These are phyloP conservation scores for Brachionus paranguensis DNA, from an alignment of 1,140 invertebrate genomes.

Conservation along the genomic window DNA sequence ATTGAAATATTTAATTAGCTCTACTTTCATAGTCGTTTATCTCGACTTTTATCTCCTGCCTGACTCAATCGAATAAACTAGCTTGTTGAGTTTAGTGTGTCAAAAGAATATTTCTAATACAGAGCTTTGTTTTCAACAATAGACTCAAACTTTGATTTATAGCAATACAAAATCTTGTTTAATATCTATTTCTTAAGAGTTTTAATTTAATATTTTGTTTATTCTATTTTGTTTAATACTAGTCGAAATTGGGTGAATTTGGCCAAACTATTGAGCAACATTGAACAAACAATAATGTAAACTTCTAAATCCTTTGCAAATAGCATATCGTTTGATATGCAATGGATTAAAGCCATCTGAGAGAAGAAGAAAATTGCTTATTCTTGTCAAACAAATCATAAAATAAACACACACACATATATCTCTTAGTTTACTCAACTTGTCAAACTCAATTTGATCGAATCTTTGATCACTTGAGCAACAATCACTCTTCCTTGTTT, in stretches of 20 bases:
- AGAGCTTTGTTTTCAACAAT: background rate
- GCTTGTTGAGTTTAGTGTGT: background rate
- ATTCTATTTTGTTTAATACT: background rate
- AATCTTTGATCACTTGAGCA: conserved; percentile 1
- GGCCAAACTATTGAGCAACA: background rate
- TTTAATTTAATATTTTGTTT: background rate
- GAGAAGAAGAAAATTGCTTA: background rate
- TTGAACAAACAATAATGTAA: conserved; percentile 1
- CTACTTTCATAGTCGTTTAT: background rate
- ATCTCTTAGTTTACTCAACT: background rate
- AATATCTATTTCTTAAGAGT: background rate
- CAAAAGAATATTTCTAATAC: background rate
- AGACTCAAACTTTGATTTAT: background rate
- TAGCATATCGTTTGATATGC: background rate
- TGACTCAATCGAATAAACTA: background rate
- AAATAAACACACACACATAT: background rate
- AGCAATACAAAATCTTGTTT: background rate
- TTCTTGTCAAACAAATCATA: background rate
- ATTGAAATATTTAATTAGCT: background rate
- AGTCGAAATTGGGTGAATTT: background rate
- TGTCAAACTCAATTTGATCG: background rate
- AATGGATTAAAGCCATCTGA: background rate
- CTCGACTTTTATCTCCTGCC: background rate
- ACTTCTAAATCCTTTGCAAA: background rate
- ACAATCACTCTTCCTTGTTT: background rate